These are phyloP conservation scores for Eurystomus glaucurus DNA, from an alignment of 2,797 vertebrate species.

Conservation along the genomic window DNA sequence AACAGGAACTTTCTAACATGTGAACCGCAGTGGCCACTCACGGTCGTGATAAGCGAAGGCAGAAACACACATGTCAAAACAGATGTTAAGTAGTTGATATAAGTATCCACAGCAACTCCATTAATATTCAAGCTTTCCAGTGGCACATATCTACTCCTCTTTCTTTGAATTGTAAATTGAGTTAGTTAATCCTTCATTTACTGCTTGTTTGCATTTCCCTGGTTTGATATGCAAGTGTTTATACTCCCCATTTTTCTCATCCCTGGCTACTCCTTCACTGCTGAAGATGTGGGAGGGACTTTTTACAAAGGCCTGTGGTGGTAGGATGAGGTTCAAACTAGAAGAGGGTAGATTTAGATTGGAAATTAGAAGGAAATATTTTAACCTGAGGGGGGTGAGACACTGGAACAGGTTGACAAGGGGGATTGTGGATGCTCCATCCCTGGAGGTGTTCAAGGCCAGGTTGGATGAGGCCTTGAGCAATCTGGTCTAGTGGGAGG, in stretches of 20 bases:
- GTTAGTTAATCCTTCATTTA: constrained; percentile 63
- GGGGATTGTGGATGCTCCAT: too few relatives aligned
- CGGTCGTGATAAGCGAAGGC: not conserved
- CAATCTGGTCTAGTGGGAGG: too few relatives aligned
- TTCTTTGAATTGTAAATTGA: constrained; percentile 69
- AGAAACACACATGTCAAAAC: constrained; percentile 44
- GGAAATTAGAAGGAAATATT: too few relatives aligned
- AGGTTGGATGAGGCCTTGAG: too few relatives aligned
- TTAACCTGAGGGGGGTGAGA: too few relatives aligned
- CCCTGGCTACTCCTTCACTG: not conserved
- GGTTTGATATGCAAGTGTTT: constrained; percentile 9
- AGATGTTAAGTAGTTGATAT: constrained; percentile 49
- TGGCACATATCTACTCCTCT: constrained; percentile 51
- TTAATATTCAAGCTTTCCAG: constrained; percentile 73
- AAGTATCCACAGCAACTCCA: constrained; percentile 53
- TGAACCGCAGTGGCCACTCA: not conserved
- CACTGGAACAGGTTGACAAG: too few relatives aligned
- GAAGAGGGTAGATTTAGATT: too few relatives aligned
- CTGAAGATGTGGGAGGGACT: not conserved
- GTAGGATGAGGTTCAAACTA: too few relatives aligned
- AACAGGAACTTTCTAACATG: not conserved
- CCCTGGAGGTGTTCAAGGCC: too few relatives aligned
- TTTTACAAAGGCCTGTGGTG: too few relatives aligned
- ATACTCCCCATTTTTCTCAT: not conserved
- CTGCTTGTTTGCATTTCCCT: constrained; percentile 58